Evolutionary conservation across 2,888 invertebrate genomes (phyloP), one percentile per base, ranked within the genome.

Genomic region (Gymnocheta viridis): DNA sequence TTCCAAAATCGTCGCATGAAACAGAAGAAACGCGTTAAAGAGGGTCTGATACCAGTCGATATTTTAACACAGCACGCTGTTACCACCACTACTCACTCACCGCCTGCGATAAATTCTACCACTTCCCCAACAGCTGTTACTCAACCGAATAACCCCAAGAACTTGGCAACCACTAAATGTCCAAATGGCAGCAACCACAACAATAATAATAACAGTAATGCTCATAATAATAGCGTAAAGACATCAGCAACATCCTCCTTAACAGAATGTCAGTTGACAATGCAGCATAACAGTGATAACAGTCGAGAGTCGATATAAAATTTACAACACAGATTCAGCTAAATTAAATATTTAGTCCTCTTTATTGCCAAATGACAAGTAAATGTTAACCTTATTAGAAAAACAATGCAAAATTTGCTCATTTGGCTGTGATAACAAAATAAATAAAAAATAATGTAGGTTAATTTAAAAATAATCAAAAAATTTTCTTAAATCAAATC

Each of bases 1-100:
- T 99, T 99, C 91, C 99, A 99, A 92, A 99, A 99, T 91, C 94
- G 99, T 87, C 94, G 99, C 88, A 99, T 99, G 99, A 99, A 99
- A 92, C 98, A 98, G 91, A 98, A 98, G 94, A 98, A 99, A 91
- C 94, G 98, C 86, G 97, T 98, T 94, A 98, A 98, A 93, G 98
- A 98, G 89, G 98, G 98, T 0, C 93, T 97, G 7, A 95, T 96
- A 86, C 94, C 94, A 17, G 93, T 94, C 51, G 95, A 95, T 86
- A 92, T 93, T 19, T 90, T 93, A 44, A 90, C 91, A 80, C 93
- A 93, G 58, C 93, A 94, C 12, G 93, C 93, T 35, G 87, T 87
- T 83, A 87, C 88, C 86, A 88, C 88, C 64, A 86, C 82, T 14
- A 70, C 86, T 17, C 72, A 85, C 51, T 81, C 87, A 70, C 70